These are phyloP conservation scores for Bubo scandiacus DNA, from an alignment of 2,113 vertebrate genomes.

Conservation along the genomic window DNA sequence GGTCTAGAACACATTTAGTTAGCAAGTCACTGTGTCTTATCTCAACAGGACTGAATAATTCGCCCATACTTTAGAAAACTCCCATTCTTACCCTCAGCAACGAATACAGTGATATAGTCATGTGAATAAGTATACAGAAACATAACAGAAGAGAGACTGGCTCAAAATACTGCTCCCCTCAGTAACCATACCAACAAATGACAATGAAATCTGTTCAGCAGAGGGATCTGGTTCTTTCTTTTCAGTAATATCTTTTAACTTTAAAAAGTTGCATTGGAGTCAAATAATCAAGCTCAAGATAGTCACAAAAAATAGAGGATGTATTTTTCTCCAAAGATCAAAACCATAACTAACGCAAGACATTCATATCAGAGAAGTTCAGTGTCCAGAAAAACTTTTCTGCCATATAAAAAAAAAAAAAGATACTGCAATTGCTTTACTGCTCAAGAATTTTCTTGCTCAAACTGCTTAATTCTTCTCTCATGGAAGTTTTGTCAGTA, in stretches of 20 bases:
- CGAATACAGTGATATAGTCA: neutral
- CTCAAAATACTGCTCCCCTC: neutral
- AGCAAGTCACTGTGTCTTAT: neutral
- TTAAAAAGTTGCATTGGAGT: slow-evolving; percentile 31
- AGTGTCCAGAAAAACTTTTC: slow-evolving; percentile 61
- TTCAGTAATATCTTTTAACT: slow-evolving; percentile 52
- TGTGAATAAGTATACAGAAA: neutral
- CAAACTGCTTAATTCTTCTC: neutral
- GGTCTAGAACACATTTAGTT: neutral
- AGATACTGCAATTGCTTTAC: slow-evolving; percentile 15
- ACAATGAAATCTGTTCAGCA: neutral
- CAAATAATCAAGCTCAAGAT: slow-evolving; percentile 58
- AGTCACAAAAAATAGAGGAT: slow-evolving; percentile 77
- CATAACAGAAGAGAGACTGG: neutral
- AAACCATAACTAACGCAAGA: slow-evolving; percentile 48
- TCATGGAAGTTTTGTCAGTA: neutral
- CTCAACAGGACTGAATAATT: neutral
- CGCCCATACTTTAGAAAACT: neutral
- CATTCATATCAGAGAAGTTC: slow-evolving; percentile 61
- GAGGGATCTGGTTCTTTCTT: neutral
- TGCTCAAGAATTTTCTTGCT: neutral
- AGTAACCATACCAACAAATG: neutral
- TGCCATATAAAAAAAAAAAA: slow-evolving; percentile 29
- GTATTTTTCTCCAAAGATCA: slow-evolving; percentile 71
- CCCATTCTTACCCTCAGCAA: neutral